Percentiles rank a stretch among this genome's conserved stretches.
phyloP scores from a whole-genome alignment of 2,113 vertebrate species.

The Heloderma charlesbogerti region DNA sequence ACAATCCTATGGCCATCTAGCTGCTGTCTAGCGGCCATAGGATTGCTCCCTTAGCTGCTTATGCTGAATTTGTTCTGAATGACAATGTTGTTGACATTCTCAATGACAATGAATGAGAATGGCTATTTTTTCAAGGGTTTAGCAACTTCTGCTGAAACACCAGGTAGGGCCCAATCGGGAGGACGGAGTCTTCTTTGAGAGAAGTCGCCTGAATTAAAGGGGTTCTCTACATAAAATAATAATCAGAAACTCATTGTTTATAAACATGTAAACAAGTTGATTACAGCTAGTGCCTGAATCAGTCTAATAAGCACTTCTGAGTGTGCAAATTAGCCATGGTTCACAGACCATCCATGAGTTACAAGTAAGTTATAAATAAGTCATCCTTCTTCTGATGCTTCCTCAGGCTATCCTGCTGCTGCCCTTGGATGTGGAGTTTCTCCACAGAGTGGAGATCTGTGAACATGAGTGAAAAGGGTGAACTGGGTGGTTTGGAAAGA shows the following conservation, averaged over 20 bases:
- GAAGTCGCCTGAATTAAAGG: constrained; percentile 68
- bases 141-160: constrained; percentile 55
- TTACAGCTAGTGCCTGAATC: constrained; percentile 72
- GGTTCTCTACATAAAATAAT: constrained; percentile 79
- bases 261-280: constrained; percentile 80
- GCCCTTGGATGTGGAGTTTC: background rate
- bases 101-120: too few relatives aligned
- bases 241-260: constrained; percentile 76
- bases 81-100: too few relatives aligned
- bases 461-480: too few relatives aligned
- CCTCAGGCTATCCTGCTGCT: constrained; percentile 26
- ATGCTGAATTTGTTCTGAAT: background rate
- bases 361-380: constrained; percentile 70
- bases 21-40: too few relatives aligned
- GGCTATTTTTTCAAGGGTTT: constrained; percentile 50
- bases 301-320: constrained; percentile 78
- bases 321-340: constrained; percentile 80
- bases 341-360: constrained; percentile 73
- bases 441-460: background rate
- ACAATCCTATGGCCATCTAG: too few relatives aligned
- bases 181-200: constrained; percentile 60
- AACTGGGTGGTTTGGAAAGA: too few relatives aligned
- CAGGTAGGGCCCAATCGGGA: constrained; percentile 50
- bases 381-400: constrained; percentile 50
- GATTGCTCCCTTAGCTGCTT: background rate